Conservation (phyloP, 2,888 invertebrate species). For the Crioceris asparagi region DNA sequence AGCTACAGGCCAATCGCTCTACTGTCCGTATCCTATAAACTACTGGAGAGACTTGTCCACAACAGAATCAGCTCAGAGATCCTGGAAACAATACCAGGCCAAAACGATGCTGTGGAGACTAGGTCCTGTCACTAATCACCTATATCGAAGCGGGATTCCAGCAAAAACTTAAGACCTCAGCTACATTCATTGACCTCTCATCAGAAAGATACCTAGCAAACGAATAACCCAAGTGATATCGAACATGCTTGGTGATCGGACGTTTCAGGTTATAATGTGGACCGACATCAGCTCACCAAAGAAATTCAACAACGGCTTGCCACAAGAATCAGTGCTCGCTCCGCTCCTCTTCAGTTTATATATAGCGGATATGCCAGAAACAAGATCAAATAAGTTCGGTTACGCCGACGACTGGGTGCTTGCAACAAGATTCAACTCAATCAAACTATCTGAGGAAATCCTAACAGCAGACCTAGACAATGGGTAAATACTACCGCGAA, state of each 20-base stretch:
- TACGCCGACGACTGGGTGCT: too few species aligned
- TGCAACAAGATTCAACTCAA: too few species aligned
- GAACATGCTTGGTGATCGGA: background rate
- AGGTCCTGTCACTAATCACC: constrained; percentile 7
- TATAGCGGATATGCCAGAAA: too few species aligned
- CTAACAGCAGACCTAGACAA: too few species aligned
- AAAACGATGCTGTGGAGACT: constrained; percentile 1
- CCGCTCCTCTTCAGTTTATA: background rate
- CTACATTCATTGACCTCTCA: constrained; percentile 11
- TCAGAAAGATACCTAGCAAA: too few species aligned
- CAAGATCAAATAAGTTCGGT: too few species aligned
- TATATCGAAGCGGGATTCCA: constrained; percentile 16
- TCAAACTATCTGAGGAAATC: too few species aligned
- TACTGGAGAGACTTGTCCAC: too few species aligned
- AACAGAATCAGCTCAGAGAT: too few species aligned
- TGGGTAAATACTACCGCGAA: too few species aligned
- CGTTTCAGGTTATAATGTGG: background rate
- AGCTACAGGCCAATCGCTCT: constrained; percentile 5
- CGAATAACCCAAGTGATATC: background rate
- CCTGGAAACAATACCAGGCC: background rate
- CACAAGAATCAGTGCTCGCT: background rate
- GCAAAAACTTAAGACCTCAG: constrained; percentile 11
- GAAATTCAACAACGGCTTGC: background rate
- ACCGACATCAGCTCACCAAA: background rate
- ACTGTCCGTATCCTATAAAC: too few species aligned